Conservation (phyloP, 2,888 invertebrate genomes). For the Zygothrica quintamaculata region DNA sequence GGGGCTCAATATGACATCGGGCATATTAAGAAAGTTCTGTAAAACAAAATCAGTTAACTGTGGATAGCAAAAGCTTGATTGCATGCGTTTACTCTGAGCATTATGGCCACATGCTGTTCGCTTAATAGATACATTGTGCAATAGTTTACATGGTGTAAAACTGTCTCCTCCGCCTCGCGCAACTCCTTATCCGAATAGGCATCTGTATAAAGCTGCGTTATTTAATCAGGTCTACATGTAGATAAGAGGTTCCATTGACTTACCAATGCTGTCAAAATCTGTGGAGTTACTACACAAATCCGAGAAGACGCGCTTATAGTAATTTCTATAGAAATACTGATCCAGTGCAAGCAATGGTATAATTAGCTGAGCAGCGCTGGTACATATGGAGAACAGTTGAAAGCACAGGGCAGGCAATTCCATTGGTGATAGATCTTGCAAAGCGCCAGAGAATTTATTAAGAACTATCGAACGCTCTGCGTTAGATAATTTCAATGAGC, state of each 20-base stretch:
- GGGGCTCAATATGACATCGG: slow-evolving; percentile 87
- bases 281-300: slow-evolving; percentile 83
- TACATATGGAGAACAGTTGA: slow-evolving; percentile 87
- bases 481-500: slow-evolving; percentile 85
- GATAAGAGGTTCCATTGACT: not conserved
- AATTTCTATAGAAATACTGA: slow-evolving; percentile 85
- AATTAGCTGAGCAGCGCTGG: slow-evolving; percentile 80
- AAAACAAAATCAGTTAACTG: slow-evolving; percentile 53
- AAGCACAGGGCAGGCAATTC: slow-evolving; percentile 88
- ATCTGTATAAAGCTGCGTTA: slow-evolving; percentile 71
- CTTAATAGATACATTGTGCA: slow-evolving; percentile 83
- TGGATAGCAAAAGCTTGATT: not conserved
- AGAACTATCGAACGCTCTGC: slow-evolving; percentile 86
- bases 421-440: slow-evolving; percentile 86
- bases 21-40: slow-evolving; percentile 86
- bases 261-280: slow-evolving; percentile 84
- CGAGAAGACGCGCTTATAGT: slow-evolving; percentile 83
- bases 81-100: slow-evolving; percentile 72
- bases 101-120: slow-evolving; percentile 80
- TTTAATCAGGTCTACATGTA: not conserved
- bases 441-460: slow-evolving; percentile 86
- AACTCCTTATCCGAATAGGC: slow-evolving; percentile 85
- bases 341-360: slow-evolving; percentile 85
- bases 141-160: slow-evolving; percentile 86
- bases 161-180: slow-evolving; percentile 87